A percentile compares a stretch with the other conserved stretches of the same genome.
Conservation (phyloP, 2,797 vertebrate genomes). For the Pangasius macronema region DNA sequence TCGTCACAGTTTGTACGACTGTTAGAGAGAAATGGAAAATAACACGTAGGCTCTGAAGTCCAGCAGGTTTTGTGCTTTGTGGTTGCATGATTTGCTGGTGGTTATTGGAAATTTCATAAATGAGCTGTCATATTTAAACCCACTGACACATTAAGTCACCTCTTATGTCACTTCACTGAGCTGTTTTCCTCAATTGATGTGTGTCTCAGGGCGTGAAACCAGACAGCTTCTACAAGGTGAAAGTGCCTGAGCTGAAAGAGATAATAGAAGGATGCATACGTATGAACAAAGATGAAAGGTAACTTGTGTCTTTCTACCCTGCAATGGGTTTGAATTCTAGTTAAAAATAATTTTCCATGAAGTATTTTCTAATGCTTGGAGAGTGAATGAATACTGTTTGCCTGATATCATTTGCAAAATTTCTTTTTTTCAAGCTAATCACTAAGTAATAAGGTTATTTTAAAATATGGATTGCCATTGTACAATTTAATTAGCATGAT, state of each 20-base stretch:
- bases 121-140: not conserved
- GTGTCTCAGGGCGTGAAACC: slow-evolving; percentile 90
- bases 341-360: not conserved
- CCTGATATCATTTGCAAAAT: not conserved
- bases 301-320: not conserved
- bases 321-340: not conserved
- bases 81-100: not conserved
- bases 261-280: slow-evolving; percentile 98
- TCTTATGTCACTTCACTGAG: slow-evolving; percentile 47
- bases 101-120: not conserved
- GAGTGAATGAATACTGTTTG: not conserved
- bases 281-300: slow-evolving; percentile 95
- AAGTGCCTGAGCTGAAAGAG: slow-evolving; percentile 94
- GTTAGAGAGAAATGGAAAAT: not conserved
- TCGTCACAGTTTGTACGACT: not conserved
- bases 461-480: slow-evolving; percentile 10
- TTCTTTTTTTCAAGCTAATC: not conserved
- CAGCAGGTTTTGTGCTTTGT: not conserved
- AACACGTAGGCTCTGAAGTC: not conserved
- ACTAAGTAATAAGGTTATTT: slow-evolving; percentile 22
- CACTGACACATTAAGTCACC: not conserved
- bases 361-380: not conserved
- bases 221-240: slow-evolving; percentile 97
- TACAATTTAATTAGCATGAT: slow-evolving; percentile 33
- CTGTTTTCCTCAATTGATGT: slow-evolving; percentile 48